These are phyloP conservation scores for Drosophila suzukii DNA, from an alignment of 1,140 invertebrate species.

Conservation along the genomic window DNA sequence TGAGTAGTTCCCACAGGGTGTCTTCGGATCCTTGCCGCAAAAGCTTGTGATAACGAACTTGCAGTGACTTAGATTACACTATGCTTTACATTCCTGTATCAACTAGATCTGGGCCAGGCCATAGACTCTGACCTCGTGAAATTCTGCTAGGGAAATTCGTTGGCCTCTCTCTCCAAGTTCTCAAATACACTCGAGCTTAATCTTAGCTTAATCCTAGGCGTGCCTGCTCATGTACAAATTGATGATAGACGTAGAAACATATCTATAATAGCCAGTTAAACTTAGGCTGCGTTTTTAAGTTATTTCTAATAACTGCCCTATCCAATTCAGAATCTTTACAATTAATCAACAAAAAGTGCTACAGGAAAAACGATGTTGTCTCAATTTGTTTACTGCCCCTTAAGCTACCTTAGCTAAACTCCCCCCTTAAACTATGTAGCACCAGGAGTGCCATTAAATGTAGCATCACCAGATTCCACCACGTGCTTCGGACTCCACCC, in stretches of 20 bases:
- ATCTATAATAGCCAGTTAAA: conserved; percentile 59
- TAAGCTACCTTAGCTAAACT: conserved; percentile 61
- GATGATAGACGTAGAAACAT: conserved; percentile 64
- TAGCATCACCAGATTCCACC: conserved; percentile 35
- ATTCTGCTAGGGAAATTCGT: conserved; percentile 68
- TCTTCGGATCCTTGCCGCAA: conserved; percentile 8
- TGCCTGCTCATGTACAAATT: conserved; percentile 78
- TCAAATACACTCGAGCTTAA: conserved; percentile 35
- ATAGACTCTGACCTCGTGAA: conserved; percentile 8
- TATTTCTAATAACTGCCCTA: conserved; percentile 76
- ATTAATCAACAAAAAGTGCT: conserved; percentile 77
- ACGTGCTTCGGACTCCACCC: conserved; percentile 1
- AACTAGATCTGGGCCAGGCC: conserved; percentile 30
- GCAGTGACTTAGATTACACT: conserved; percentile 40
- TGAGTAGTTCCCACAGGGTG: conserved; percentile 32
- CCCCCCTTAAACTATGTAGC: conserved; percentile 30
- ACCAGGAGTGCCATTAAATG: conserved; percentile 46
- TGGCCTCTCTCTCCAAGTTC: conserved; percentile 46
- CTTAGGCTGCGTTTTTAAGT: conserved; percentile 68
- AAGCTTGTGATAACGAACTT: conserved; percentile 38
- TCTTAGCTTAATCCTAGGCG: conserved; percentile 59
- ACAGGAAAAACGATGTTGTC: conserved; percentile 31
- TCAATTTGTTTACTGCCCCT: conserved; percentile 36
- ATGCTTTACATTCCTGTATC: conserved; percentile 55
- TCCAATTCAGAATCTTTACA: conserved; percentile 71